Percentiles rank a stretch among this genome's conserved stretches.
Conservation (phyloP, 1,140 invertebrate species). For the Hylaeus volcanicus region DNA sequence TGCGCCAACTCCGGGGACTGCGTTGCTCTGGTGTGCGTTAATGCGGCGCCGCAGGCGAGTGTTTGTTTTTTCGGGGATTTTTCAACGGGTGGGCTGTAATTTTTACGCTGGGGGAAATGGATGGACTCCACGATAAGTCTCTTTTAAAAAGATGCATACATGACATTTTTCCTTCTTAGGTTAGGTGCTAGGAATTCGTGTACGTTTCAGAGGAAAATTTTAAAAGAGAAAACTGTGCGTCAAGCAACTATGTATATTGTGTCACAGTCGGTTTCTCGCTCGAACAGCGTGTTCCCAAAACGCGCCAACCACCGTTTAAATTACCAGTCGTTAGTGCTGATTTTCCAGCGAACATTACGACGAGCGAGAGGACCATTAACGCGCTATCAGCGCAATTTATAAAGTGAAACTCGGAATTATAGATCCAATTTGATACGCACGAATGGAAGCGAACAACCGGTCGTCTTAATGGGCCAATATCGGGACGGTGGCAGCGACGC, state of each 20-base stretch:
- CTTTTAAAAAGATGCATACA: too few species aligned
- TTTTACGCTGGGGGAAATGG: too few species aligned
- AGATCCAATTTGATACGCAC: conserved; percentile 25
- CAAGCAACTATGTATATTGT: too few species aligned
- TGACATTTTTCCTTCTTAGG: too few species aligned
- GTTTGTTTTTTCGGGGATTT: neutral
- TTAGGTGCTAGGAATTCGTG: too few species aligned
- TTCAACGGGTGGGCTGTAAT: neutral
- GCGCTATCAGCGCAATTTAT: conserved; percentile 39
- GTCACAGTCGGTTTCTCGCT: too few species aligned
- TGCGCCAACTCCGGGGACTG: neutral
- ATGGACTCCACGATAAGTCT: too few species aligned
- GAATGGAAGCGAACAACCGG: neutral
- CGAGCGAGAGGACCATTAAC: conserved; percentile 11
- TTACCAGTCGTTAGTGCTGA: conserved; percentile 1
- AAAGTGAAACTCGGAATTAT: conserved; percentile 44
- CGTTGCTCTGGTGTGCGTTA: neutral
- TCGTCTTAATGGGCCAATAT: conserved; percentile 24
- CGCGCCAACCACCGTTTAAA: neutral
- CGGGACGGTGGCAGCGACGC: neutral
- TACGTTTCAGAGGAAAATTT: too few species aligned
- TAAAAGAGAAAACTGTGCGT: too few species aligned
- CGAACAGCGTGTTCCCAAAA: neutral
- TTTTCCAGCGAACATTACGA: conserved; percentile 5
- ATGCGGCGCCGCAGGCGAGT: neutral